Base-by-base conservation (phyloP, 2,888 invertebrate genomes). In the Scaeva pyrastri region DNA sequence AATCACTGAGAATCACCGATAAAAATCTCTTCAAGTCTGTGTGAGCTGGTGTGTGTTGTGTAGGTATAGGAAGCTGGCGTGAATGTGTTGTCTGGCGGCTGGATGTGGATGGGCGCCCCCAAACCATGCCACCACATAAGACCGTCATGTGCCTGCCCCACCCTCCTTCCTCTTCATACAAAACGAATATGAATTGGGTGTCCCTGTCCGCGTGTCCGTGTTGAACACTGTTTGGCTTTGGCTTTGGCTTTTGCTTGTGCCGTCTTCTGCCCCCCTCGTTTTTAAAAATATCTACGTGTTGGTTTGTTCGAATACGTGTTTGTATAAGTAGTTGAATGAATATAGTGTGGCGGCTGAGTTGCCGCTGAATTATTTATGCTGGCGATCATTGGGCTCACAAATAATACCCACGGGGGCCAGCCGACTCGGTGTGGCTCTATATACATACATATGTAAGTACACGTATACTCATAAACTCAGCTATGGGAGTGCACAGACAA, bases 1-100 rank as follows among this genome's bases (percentile, higher is more conserved):
- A 92, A 92, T 92, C 92, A 92, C 91, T 91, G 92, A 92, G 91
- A 92, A 92, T 92, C 91, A 89, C 89, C 90, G 92, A 92, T 92
- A 92, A 92, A 92, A 92, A 92, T 92, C 92, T 92, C 91, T 91
- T 91, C 90, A 90, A 58, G 74, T 74, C 70, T 77, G 16, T 83
- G 85, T 87, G 21, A 48, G 50, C 31, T 31, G 80, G 43, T 60
- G 26, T 58, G 62, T 56, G 43, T 74, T 75, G 75, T 77, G 56
- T 77, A 45, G 83, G 83, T 55, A 31, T 31, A 31, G 31, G 31
- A 31, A 31, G 31, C 6, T 31, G 8, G 31, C 41, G 66, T 60
- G 64, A 31, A 36, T 70, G 78, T 11, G 23, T 12, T 81, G 82
- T 62, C 68, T 81, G 72, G 81, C 70, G 14, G n/a, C n/a, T 36